Percentiles rank a stretch among this genome's conserved stretches.
Evolutionary conservation across 1,140 invertebrate genomes (phyloP).

Genomic region (Trissolcus basalis): DNA sequence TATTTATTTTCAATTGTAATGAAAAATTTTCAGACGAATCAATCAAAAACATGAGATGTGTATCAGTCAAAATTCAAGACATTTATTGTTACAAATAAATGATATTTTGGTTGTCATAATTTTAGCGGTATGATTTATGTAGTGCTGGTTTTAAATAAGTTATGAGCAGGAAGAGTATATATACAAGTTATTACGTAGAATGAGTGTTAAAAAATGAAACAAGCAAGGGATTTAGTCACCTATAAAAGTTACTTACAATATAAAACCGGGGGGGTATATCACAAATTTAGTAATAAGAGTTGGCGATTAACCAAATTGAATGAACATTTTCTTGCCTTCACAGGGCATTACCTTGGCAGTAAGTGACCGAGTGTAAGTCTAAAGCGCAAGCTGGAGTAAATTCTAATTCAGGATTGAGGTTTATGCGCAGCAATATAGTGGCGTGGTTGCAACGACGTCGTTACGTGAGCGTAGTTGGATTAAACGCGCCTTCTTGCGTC

Average conservation of each 20-base stretch:
- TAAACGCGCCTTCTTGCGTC: conserved; percentile 63
- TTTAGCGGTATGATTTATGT: too few species aligned
- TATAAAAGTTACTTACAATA: not conserved
- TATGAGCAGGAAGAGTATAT: too few species aligned
- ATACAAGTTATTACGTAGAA: too few species aligned
- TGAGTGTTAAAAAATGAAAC: too few species aligned
- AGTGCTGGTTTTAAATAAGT: too few species aligned
- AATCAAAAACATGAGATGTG: too few species aligned
- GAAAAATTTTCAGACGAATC: too few species aligned
- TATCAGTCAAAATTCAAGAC: too few species aligned
- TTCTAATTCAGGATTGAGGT: conserved; percentile 70
- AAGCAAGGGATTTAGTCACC: too few species aligned
- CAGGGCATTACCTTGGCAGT: conserved; percentile 42
- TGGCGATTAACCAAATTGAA: conserved; percentile 53
- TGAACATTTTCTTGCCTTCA: conserved; percentile 47
- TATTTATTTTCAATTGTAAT: too few species aligned
- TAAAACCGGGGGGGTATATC: conserved; percentile 14
- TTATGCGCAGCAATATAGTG: conserved; percentile 66
- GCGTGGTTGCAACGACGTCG: conserved; percentile 63
- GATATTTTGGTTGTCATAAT: too few species aligned
- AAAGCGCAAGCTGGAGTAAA: conserved; percentile 33
- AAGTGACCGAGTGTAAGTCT: conserved; percentile 31
- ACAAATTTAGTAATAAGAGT: conserved; percentile 35
- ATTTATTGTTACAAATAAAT: too few species aligned
- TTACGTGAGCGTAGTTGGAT: conserved; percentile 69